A percentile compares a stretch with the other conserved stretches of the same genome.
Conservation (phyloP, 1,140 invertebrate genomes). For the Ceratosolen fusciceps region DNA sequence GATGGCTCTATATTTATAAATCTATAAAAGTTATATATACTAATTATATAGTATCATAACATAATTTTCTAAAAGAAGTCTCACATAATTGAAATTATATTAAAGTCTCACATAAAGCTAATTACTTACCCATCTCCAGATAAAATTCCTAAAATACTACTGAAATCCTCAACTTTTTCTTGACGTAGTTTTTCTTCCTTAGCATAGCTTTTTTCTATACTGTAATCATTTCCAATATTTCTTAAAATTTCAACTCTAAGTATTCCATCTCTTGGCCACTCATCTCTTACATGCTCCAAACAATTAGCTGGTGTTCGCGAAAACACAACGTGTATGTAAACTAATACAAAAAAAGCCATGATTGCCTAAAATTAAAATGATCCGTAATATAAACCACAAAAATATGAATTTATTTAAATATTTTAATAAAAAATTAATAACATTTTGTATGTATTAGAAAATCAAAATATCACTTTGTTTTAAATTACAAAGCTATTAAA, state of each 20-base stretch:
- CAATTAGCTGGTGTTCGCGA: slow-evolving; percentile 94
- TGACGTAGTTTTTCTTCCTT: slow-evolving; percentile 82
- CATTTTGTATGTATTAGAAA: too few species aligned
- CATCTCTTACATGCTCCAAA: slow-evolving; percentile 88
- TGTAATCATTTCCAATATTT: slow-evolving; percentile 80
- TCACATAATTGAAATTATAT: too few species aligned
- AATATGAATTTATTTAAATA: too few species aligned
- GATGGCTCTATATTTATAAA: slow-evolving; percentile 82
- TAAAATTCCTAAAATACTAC: slow-evolving; percentile 77
- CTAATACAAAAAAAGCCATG: slow-evolving; percentile 89
- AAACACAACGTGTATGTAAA: slow-evolving; percentile 96
- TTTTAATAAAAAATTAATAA: too few species aligned
- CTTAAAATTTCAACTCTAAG: slow-evolving; percentile 93
- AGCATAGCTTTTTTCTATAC: slow-evolving; percentile 85
- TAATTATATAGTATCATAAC: background rate
- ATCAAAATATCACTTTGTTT: too few species aligned
- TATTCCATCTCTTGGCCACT: slow-evolving; percentile 96
- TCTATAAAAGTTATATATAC: slow-evolving; percentile 57
- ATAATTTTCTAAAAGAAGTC: background rate
- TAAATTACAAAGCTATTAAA: too few species aligned
- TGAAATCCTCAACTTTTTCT: slow-evolving; percentile 77
- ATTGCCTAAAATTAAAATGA: slow-evolving; percentile 77
- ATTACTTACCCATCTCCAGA: slow-evolving; percentile 77
- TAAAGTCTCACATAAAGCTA: background rate
- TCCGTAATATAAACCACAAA: slow-evolving; percentile 12